phyloP scores from a whole-genome alignment of 2,888 invertebrate species.

The Coelinius sp. region DNA sequence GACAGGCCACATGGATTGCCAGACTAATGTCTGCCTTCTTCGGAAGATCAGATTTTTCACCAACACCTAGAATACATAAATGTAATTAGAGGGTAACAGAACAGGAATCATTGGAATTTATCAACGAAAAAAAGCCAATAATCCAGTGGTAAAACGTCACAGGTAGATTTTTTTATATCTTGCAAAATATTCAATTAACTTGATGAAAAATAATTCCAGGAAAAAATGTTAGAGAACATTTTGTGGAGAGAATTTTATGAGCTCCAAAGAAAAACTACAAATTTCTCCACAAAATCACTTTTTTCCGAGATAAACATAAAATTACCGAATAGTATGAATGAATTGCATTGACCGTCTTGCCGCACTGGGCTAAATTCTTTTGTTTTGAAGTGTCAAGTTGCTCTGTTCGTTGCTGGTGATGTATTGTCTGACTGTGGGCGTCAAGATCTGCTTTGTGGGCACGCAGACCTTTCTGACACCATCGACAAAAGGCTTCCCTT shows the following conservation, averaged over 20 bases:
- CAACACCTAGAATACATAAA: slow-evolving; percentile 17
- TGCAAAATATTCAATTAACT: not conserved
- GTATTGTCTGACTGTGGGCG: not conserved
- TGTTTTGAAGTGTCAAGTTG: not conserved
- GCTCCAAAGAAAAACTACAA: not conserved
- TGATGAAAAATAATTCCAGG: not conserved
- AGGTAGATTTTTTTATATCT: not conserved
- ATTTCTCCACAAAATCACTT: not conserved
- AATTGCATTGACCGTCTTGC: not conserved
- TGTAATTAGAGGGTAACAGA: not conserved
- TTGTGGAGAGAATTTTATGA: not conserved
- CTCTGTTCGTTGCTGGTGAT: not conserved
- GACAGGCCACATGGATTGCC: slow-evolving; percentile 40
- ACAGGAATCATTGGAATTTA: not conserved
- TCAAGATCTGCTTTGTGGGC: not conserved
- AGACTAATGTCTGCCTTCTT: slow-evolving; percentile 44
- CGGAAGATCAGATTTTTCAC: not conserved
- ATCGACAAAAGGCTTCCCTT: not conserved
- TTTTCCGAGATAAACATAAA: not conserved
- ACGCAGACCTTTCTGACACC: not conserved
- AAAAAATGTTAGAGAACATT: not conserved
- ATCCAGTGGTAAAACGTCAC: not conserved
- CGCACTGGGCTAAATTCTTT: not conserved
- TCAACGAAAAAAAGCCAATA: not conserved
- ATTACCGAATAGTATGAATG: not conserved